These are phyloP conservation scores for Crotalus tigris DNA, from an alignment of 2,113 vertebrate genomes.

Conservation along the genomic window DNA sequence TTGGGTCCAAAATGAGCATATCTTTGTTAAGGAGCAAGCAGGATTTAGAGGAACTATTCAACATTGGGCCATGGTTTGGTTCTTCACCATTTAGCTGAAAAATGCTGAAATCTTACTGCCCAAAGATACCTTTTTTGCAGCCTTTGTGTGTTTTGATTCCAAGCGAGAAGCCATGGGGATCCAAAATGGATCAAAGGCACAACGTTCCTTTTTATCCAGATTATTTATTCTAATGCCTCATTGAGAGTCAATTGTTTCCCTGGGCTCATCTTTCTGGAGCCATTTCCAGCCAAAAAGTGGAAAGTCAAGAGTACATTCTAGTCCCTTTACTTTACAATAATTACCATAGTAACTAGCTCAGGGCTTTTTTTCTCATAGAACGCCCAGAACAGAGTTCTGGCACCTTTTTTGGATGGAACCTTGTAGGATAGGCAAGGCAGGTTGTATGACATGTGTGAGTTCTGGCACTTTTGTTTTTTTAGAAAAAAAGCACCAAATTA, in stretches of 20 bases:
- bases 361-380: too few species aligned
- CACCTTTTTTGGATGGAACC: too few species aligned
- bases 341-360: not conserved
- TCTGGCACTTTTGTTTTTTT: too few species aligned
- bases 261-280: not conserved
- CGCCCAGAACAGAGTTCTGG: too few species aligned
- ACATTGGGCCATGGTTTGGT: not conserved
- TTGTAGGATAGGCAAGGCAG: too few species aligned
- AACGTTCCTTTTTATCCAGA: not conserved
- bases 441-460: too few species aligned
- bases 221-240: not conserved
- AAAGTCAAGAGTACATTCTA: not conserved
- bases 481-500: not conserved
- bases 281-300: not conserved
- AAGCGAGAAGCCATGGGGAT: not conserved
- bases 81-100: not conserved
- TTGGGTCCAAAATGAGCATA: not conserved
- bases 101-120: not conserved
- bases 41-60: not conserved
- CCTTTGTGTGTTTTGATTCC: not conserved
- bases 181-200: not conserved
- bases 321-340: not conserved
- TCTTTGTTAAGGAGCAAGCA: not conserved
- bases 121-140: too few species aligned
- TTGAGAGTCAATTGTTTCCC: not conserved